phyloP scores from a whole-genome alignment of 2,797 vertebrate genomes.

The Acropternis orthonyx region DNA sequence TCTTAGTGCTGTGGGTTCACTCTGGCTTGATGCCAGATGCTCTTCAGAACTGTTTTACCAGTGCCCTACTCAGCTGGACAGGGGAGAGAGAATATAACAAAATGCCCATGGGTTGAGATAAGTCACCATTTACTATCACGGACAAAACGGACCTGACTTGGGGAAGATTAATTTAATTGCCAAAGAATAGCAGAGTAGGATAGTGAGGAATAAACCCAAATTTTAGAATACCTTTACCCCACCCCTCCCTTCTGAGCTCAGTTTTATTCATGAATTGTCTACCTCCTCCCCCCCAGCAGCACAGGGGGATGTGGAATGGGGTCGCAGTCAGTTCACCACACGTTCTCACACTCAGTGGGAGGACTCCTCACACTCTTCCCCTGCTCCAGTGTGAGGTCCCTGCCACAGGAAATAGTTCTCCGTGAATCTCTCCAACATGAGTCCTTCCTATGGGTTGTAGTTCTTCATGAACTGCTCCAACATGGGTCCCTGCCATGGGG shows the following conservation, averaged over 20 bases:
- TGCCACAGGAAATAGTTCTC: not conserved
- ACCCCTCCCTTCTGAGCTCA: not conserved
- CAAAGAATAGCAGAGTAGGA: not conserved
- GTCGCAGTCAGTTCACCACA: not conserved
- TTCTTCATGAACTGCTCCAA: not conserved
- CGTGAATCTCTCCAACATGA: not conserved
- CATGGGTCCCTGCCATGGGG: not conserved
- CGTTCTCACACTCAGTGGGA: not conserved
- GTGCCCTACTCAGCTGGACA: not conserved
- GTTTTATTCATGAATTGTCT: not conserved
- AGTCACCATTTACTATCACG: not conserved
- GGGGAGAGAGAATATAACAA: not conserved
- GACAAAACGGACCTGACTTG: not conserved
- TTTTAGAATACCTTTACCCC: not conserved
- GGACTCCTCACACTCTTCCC: not conserved
- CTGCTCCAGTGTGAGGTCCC: not conserved
- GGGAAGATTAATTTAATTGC: not conserved
- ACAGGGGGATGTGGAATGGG: not conserved
- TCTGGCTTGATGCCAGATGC: not conserved
- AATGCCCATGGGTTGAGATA: not conserved
- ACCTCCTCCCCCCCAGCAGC: accelerated
- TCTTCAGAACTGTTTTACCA: not conserved
- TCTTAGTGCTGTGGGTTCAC: not conserved
- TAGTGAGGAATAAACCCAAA: not conserved
- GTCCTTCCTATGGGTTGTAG: not conserved